Evolutionary conservation across 2,113 vertebrate species (phyloP), one percentile per base, ranked within the genome.

Genomic region (Muscicapa adusta): DNA sequence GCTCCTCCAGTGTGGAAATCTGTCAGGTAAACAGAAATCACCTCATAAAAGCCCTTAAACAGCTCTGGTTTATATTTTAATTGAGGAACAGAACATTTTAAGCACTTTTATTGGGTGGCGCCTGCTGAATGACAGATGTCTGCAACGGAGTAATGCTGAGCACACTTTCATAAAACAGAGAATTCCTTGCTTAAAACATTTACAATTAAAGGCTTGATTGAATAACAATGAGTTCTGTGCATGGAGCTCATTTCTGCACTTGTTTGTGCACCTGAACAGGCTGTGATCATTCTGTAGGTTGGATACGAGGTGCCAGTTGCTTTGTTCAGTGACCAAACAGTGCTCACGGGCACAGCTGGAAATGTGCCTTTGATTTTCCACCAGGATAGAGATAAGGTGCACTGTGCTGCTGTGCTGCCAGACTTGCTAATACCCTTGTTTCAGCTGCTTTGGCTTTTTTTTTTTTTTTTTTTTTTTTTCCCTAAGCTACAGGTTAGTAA

Each of bases 41-140:
- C 89, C 96, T 97, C 89, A 4, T 96, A 96, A 97, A 97, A 74
- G 61, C 85, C 66, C 85, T 84, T 94, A 94, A 96, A 96, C 82
- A 94, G 91, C 90, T 93, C 92, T 96, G 94, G 83, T 96, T 98
- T 97, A 95, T 94, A 85, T 92, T 97, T 97, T 97, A 97, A 97
- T 96, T 96, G 96, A 96, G 95, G 94, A 97, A 73, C 92, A 95
- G 96, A 96, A 85, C 89, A 95, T 96, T 92, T 96, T 92, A 96
- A 95, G 70, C 83, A 77, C 85, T 97, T 97, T 96, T 96, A 96
- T 95, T 96, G 92, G 91, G 94, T 97, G 96, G 85, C 14, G 83
- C 82, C 85, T 97, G 94, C 85, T 96, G 96, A 97, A 97, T 97
- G 96, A 97, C 96, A 97, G 95, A 97, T 96, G 93, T 96, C 91